Evolutionary conservation across 1,140 invertebrate genomes (phyloP).

Genomic region (Drosophila bifasciata): DNA sequence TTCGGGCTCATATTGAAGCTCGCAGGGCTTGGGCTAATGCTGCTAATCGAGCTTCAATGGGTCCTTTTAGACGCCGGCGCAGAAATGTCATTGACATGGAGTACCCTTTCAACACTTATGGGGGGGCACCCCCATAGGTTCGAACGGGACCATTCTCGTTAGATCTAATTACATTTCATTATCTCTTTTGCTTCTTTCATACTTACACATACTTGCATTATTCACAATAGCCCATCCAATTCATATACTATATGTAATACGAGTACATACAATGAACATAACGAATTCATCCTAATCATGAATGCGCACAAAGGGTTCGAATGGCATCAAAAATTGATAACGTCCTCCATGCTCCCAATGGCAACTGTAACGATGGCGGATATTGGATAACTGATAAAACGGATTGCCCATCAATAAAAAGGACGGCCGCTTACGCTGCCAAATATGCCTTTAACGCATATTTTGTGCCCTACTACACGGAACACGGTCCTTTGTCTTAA

Average conservation of each 20-base stretch:
- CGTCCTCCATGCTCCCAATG: constrained; percentile 31
- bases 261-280: constrained; percentile 3
- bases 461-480: constrained; percentile 13
- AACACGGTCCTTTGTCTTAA: constrained; percentile 68
- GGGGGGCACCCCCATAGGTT: no score
- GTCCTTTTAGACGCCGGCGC: no score
- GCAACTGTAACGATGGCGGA: constrained; percentile 22
- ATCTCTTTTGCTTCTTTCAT: no score
- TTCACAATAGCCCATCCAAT: no score
- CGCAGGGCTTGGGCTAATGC: no score
- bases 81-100: no score
- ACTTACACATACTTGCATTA: no score
- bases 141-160: no score
- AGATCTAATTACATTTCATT: constrained; percentile 5
- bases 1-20: no score
- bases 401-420: constrained; percentile 70
- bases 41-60: no score
- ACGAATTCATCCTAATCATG: constrained; percentile 14
- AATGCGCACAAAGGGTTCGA: constrained; percentile 45
- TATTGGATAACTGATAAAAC: constrained; percentile 56
- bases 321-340: constrained; percentile 75
- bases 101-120: no score
- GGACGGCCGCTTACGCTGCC: constrained; percentile 57
- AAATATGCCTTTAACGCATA: constrained; percentile 78
- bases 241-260: no score